These are phyloP conservation scores for Salticus scenicus DNA, from an alignment of 2,888 invertebrate species.

Conservation along the genomic window DNA sequence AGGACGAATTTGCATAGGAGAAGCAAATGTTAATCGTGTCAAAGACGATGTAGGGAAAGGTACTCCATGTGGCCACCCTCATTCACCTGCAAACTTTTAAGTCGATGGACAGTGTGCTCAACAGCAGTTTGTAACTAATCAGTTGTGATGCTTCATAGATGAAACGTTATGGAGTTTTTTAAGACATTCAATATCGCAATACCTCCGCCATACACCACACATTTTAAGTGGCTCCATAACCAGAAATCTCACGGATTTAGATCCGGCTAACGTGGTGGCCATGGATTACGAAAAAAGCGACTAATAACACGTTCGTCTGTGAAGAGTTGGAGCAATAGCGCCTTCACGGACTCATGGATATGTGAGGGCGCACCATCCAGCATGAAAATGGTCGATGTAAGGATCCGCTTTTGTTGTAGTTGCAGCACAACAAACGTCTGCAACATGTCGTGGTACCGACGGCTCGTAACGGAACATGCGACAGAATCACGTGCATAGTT, in stretches of 20 bases:
- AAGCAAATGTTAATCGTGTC: slow-evolving; percentile 21
- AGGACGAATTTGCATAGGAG: slow-evolving; percentile 6
- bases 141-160: neutral
- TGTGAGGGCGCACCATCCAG: neutral
- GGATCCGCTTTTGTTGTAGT: neutral
- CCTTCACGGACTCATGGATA: neutral
- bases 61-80: neutral
- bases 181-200: slow-evolving; percentile 6
- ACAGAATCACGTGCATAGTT: neutral
- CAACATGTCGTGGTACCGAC: neutral
- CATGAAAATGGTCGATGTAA: slow-evolving; percentile 14
- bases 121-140: slow-evolving; percentile 26
- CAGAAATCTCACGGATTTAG: neutral
- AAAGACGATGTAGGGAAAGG: slow-evolving; percentile 25
- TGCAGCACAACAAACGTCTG: neutral
- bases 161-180: neutral
- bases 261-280: neutral
- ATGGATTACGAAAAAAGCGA: slow-evolving; percentile 11
- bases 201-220: neutral
- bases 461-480: neutral
- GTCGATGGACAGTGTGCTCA: slow-evolving; percentile 11
- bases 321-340: slow-evolving; percentile 13
- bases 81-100: slow-evolving; percentile 11
- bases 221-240: neutral
- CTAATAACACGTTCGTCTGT: slow-evolving; percentile 10